Percentiles rank a stretch among this genome's conserved stretches.
Evolutionary conservation across 2,888 invertebrate genomes (phyloP).

Genomic region (Lochmaea capreae): DNA sequence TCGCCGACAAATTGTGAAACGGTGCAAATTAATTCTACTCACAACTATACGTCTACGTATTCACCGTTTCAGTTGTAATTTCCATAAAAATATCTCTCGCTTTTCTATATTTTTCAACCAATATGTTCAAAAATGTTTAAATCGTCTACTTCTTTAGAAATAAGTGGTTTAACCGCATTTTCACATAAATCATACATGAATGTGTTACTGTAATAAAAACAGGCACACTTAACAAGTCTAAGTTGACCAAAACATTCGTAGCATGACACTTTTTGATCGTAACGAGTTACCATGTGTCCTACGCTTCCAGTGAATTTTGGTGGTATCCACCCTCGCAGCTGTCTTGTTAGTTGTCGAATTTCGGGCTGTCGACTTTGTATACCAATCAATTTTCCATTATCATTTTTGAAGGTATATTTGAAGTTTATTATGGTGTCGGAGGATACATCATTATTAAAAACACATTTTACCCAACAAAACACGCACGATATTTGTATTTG

Average conservation of each 20-base stretch:
- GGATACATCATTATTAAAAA: slow-evolving; percentile 61
- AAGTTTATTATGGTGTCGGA: slow-evolving; percentile 56
- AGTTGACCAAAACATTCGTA: too few relatives aligned
- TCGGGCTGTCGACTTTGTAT: slow-evolving; percentile 44
- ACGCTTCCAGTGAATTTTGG: slow-evolving; percentile 37
- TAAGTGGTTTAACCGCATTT: background rate
- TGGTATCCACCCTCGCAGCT: slow-evolving; percentile 46
- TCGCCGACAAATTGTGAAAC: too few relatives aligned
- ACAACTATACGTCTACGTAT: too few relatives aligned
- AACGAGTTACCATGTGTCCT: slow-evolving; percentile 37
- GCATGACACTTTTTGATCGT: background rate
- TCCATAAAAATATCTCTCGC: too few relatives aligned
- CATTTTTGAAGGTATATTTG: slow-evolving; percentile 44
- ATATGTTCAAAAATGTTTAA: background rate
- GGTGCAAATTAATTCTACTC: too few relatives aligned
- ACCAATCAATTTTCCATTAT: slow-evolving; percentile 63
- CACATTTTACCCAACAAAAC: slow-evolving; percentile 54
- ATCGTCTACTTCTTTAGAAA: background rate
- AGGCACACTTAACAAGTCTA: background rate
- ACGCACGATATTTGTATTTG: slow-evolving; percentile 42
- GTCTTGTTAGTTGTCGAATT: slow-evolving; percentile 45
- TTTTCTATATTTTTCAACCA: too few relatives aligned
- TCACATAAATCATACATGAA: background rate
- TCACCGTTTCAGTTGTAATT: too few relatives aligned
- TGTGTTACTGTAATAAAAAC: slow-evolving; percentile 7